Evolutionary conservation across 1,140 invertebrate genomes (phyloP), one percentile per base, ranked within the genome.

Genomic region (Armadillidium nasatum): DNA sequence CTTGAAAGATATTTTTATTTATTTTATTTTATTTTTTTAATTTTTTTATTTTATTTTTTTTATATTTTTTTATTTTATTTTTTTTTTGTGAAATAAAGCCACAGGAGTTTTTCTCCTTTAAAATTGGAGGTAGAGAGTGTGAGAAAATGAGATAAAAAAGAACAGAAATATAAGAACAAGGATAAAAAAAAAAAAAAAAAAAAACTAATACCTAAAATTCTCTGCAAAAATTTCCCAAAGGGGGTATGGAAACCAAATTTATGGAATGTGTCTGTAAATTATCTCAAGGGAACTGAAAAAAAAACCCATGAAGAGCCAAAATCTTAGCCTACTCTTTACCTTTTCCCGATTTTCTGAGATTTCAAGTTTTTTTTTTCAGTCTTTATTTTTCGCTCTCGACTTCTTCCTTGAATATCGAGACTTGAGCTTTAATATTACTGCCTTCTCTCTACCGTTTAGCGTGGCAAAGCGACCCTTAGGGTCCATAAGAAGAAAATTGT

Each of bases 401-500:
- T 33, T 33, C 33, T 33, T 6, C 6, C 33, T 3, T 6, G 33
- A 33, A 33, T 33, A 33, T 33, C 33, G 50, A 60, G 50, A 15
- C 50, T 60, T 13, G 50, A 60, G 50, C 50, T 60, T 60, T 60
- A 60, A 60, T 60, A 7, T 60, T 60, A 60, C 7, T 60, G 50
- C 50, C 50, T 33, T 60, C 50, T 60, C 50, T 60, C 50, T 19
- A 60, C 50, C 50, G 50, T 60, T 60, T 60, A 60, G 50, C 50
- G 50, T 60, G 50, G 50, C 50, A 3, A 60, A 60, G 50, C 50
- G 50, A 60, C 50, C 50, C 50, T 60, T 19, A 60, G 50, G 50
- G 50, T 60, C 50, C 50, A 60, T 60, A 60, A 60, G 50, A 60
- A 19, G 50, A 60, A 60, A 60, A 60, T 60, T 60, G 50, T 60